Conservation (phyloP, 1,140 invertebrate species). For the Drosophila arizonae region DNA sequence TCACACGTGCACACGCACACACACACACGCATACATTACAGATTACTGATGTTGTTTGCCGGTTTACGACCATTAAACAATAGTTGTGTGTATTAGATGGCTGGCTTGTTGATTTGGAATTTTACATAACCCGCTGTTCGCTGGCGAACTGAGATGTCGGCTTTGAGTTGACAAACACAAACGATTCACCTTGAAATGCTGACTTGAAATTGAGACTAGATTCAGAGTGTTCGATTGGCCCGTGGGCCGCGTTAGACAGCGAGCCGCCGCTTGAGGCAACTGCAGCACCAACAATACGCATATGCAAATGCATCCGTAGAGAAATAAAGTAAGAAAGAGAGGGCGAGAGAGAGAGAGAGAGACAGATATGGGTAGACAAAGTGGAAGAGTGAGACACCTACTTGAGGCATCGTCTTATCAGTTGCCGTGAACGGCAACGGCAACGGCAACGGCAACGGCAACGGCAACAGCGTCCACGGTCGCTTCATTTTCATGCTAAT, state of each 20-base stretch:
- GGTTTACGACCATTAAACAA: constrained; percentile 37
- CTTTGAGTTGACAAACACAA: constrained; percentile 38
- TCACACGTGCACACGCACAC: background rate
- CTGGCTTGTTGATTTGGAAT: constrained; percentile 13
- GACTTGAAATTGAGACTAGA: constrained; percentile 21
- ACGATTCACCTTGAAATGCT: constrained; percentile 53
- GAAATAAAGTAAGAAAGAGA: background rate
- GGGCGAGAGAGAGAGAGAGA: background rate
- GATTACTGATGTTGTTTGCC: constrained; percentile 18
- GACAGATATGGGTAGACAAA: background rate
- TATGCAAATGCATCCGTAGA: background rate
- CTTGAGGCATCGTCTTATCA: constrained; percentile 33
- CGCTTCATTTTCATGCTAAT: constrained; percentile 73
- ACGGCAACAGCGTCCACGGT: constrained; percentile 5
- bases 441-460: background rate
- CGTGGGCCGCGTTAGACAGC: constrained; percentile 25
- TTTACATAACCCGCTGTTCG: constrained; percentile 35
- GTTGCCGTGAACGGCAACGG: background rate
- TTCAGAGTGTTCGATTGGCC: constrained; percentile 2
- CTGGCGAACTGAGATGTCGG: constrained; percentile 3
- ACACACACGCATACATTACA: constrained; percentile 6
- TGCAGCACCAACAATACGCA: background rate
- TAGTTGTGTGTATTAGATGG: constrained; percentile 32
- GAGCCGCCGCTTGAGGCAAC: constrained; percentile 15
- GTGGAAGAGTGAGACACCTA: constrained; percentile 40